Evolutionary conservation across 2,888 invertebrate species (phyloP).

Genomic region (Agrilus mali): DNA sequence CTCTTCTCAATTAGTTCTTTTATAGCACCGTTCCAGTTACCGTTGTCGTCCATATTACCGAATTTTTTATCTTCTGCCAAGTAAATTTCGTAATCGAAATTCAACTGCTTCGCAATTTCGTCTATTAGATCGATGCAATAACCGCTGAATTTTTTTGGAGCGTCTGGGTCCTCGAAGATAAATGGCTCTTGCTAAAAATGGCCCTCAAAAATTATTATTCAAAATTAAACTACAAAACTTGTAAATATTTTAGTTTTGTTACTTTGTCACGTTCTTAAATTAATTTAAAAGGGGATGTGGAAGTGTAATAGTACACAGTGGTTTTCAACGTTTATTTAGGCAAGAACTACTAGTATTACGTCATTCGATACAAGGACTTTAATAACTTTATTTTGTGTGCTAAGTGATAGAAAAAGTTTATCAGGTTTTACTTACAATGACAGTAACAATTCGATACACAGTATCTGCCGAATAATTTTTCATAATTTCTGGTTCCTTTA

Average conservation of each 20-base stretch:
- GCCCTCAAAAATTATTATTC: background rate
- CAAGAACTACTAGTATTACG: too few relatives aligned
- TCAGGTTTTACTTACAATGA: constrained; percentile 48
- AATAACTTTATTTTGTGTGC: too few relatives aligned
- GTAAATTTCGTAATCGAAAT: constrained; percentile 83
- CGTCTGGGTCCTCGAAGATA: constrained; percentile 54
- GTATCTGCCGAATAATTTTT: constrained; percentile 66
- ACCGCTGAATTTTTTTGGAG: constrained; percentile 61
- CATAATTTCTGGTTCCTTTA: constrained; percentile 53
- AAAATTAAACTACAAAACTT: background rate
- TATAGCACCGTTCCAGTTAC: constrained; percentile 48
- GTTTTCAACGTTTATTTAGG: too few relatives aligned
- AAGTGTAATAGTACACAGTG: too few relatives aligned
- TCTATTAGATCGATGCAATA: constrained; percentile 92
- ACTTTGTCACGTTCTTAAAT: background rate
- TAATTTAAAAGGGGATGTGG: background rate
- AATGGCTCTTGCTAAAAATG: constrained; percentile 67
- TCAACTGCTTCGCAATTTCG: constrained; percentile 68
- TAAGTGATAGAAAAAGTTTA: background rate
- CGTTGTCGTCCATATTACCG: constrained; percentile 78
- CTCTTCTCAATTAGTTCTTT: constrained; percentile 57
- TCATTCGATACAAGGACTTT: too few relatives aligned
- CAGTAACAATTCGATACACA: constrained; percentile 77
- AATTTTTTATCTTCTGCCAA: constrained; percentile 71
- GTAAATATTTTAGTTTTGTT: too few relatives aligned